Evolutionary conservation across 35 echinoderm and acorn worm genomes (phyloP), one percentile per base, ranked within the genome.

Genomic region (Heliocidaris erythrogramma): DNA sequence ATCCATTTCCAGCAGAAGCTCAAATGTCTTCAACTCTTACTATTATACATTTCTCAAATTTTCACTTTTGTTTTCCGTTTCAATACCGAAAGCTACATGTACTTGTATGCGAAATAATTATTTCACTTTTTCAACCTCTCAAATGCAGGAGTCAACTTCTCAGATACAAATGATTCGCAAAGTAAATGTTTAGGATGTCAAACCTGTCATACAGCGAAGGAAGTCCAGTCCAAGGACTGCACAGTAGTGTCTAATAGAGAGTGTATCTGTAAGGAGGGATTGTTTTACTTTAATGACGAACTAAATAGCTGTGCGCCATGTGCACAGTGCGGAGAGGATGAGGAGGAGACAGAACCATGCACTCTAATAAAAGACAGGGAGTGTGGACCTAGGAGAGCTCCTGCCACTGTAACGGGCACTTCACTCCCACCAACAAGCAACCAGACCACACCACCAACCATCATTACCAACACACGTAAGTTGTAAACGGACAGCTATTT

Each of bases 131-230:
- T 53, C 31, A 93, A 27, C 14, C 18, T 47, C 48, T 47, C 50
- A n/a, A 59, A 30, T 31, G 53, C 53, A 93, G 48, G 48, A 93
- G 91, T 53, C n/a, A 93, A 93, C 30, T 93, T 13, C 6, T 93
- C 53, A 5, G 91, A 60, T 93, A 59, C 48, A 50, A 59, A 93
- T 53, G 91, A 93, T 53, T 13, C 5, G 12, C 30, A 17, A 32
- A 89, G 31, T 8, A 31, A 89, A 48, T 89, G 87, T 27, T 48
- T 2, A 9, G 9, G 13, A 27, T 89, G 87, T 89, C 31, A 31
- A 13, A 2, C 0, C 30, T 89, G 87, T 47, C 31, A 17, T 47
- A 24, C 5, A 2, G 18, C 6, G 9, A 32, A 89, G 87, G 87
- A 89, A 89, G 87, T 89, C 7, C 16, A 47, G 87, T 2, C 27